Conservation (phyloP, 1,140 invertebrate species). For the Calephelis virginiensis region DNA sequence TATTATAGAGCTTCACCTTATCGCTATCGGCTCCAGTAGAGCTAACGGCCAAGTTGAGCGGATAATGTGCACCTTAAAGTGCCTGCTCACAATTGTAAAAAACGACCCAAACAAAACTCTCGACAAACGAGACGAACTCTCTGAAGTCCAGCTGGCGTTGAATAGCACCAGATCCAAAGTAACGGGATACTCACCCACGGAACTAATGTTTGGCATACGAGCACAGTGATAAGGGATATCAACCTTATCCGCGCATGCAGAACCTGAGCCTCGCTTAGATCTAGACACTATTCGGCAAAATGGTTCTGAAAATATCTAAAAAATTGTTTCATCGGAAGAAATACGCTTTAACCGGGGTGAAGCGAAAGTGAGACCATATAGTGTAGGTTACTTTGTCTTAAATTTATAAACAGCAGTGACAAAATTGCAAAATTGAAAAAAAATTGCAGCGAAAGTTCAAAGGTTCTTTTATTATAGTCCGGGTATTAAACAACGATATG, state of each 20-base stretch:
- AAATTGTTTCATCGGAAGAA: neutral
- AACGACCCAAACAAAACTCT: conserved; percentile 11
- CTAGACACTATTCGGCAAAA: neutral
- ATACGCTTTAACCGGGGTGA: neutral
- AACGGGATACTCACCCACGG: conserved; percentile 8
- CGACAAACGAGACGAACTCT: neutral
- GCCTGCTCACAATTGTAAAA: conserved; percentile 15
- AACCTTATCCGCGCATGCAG: neutral
- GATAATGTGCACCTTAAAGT: conserved; percentile 4
- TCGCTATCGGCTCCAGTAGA: conserved; percentile 11
- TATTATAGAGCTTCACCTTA: conserved; percentile 11
- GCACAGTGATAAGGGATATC: neutral
- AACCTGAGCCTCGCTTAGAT: neutral
- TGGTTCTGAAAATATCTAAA: neutral
- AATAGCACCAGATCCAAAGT: conserved; percentile 12
- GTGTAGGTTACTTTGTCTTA: conserved; percentile 8
- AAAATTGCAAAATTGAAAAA: no score
- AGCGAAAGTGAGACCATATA: conserved; percentile 8
- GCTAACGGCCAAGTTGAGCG: neutral
- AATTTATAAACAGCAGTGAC: conserved; percentile 9
- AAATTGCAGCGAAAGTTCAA: conserved; percentile 14
- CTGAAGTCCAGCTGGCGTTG: conserved; percentile 10
- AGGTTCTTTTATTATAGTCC: conserved; percentile 12
- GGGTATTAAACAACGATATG: conserved; percentile 1
- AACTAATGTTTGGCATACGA: conserved; percentile 22